Conservation (phyloP, 2,797 vertebrate genomes). For the Catamblyrhynchus diadema region DNA sequence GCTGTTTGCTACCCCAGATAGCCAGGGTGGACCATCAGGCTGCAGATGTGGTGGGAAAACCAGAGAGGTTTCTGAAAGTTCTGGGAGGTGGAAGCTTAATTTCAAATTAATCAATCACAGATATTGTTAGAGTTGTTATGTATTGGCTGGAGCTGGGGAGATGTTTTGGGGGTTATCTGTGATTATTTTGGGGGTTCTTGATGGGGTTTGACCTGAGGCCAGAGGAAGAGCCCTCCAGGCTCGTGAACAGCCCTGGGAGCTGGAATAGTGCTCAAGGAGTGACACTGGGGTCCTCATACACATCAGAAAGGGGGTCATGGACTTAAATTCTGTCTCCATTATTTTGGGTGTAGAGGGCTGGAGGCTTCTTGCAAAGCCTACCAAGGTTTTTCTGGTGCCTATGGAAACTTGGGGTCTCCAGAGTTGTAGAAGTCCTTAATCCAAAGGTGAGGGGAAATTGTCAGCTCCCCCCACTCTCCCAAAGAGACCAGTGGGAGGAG, state of each 20-base stretch:
- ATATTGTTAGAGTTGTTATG: not conserved
- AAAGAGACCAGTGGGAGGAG: not conserved
- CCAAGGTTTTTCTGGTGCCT: not conserved
- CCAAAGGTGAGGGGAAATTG: not conserved
- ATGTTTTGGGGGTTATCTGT: not conserved
- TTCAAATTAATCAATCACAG: not conserved
- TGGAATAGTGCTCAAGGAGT: not conserved
- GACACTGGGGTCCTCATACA: not conserved
- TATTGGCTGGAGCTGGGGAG: not conserved
- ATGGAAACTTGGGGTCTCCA: not conserved
- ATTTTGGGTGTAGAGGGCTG: not conserved
- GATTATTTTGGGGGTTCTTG: not conserved
- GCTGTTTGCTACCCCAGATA: not conserved
- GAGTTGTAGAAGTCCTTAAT: not conserved
- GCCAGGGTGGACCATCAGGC: not conserved
- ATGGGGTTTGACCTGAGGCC: not conserved
- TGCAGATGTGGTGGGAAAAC: fast-evolving
- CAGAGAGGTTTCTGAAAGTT: not conserved
- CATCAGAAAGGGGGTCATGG: not conserved
- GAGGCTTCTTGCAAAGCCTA: not conserved
- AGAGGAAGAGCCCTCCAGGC: not conserved
- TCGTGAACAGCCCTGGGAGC: fast-evolving
- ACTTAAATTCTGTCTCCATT: not conserved
- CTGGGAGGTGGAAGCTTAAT: not conserved
- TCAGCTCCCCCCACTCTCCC: fast-evolving